A percentile compares a stretch with the other conserved stretches of the same genome.
phyloP scores from a whole-genome alignment of 2,797 vertebrate species.

The Picus viridis region DNA sequence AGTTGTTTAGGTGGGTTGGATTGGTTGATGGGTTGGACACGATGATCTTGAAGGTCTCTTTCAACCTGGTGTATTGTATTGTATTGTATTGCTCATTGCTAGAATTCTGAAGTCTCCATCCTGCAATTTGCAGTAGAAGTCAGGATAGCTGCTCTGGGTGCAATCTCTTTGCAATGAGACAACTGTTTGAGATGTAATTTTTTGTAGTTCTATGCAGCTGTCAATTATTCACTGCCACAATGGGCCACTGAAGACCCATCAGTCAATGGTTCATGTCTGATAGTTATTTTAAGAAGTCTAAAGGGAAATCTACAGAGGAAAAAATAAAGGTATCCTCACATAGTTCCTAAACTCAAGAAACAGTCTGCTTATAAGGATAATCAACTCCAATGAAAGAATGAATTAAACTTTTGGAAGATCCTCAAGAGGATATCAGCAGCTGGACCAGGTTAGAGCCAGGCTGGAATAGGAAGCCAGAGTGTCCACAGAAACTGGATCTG shows the following conservation, averaged over 20 bases:
- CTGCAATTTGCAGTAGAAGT: not conserved
- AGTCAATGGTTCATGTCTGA: not conserved
- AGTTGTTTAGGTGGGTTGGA: too few species aligned
- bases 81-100: not conserved
- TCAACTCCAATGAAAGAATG: not conserved
- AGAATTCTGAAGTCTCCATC: not conserved
- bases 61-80: too few species aligned
- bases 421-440: not conserved
- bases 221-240: conserved; percentile 9
- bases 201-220: not conserved
- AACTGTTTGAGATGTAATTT: conserved; percentile 4
- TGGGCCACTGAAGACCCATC: not conserved
- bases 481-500: not conserved
- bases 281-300: conserved; percentile 11
- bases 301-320: not conserved
- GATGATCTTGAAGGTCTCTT: too few species aligned
- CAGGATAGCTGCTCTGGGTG: not conserved
- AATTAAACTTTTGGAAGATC: not conserved
- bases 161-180: not conserved
- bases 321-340: not conserved
- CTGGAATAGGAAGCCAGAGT: not conserved
- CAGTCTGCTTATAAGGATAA: not conserved
- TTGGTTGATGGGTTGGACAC: too few species aligned
- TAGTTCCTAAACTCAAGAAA: not conserved
- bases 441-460: not conserved